Percentiles rank a stretch among this genome's conserved stretches.
phyloP scores from a whole-genome alignment of 2,797 vertebrate genomes.

The Pyrocephalus nanus region DNA sequence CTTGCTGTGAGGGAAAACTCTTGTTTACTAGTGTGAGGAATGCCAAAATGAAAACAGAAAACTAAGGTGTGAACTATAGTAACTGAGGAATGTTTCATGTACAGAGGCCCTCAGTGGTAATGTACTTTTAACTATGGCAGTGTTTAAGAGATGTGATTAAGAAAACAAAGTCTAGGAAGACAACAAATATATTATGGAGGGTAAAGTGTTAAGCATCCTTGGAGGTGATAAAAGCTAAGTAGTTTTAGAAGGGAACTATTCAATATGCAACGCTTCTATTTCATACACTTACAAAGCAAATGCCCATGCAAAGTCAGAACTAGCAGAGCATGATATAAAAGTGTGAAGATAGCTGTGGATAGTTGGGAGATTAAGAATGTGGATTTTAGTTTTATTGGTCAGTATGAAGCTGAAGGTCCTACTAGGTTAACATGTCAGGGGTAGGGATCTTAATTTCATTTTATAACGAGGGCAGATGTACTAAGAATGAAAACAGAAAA shows the following conservation, averaged over 20 bases:
- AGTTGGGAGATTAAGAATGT: neutral
- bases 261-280: neutral
- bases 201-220: neutral
- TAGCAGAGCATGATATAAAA: neutral
- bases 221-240: neutral
- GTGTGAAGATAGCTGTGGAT: neutral
- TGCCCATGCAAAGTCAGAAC: neutral
- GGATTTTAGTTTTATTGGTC: neutral
- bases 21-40: neutral
- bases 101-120: neutral
- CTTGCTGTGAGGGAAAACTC: neutral
- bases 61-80: neutral
- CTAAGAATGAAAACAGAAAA: neutral
- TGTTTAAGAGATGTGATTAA: neutral
- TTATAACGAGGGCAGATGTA: neutral
- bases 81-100: neutral
- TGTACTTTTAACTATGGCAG: neutral
- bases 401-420: neutral
- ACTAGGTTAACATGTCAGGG: neutral
- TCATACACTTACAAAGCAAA: neutral
- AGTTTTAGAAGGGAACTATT: neutral
- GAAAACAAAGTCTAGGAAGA: neutral
- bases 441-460: neutral
- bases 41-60: neutral
- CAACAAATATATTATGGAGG: neutral